A percentile compares a stretch with the other conserved stretches of the same genome.
Evolutionary conservation across 37 sponge, comb jelly and placozoan genomes (phyloP).

Genomic region (Theonella swinhoei): DNA sequence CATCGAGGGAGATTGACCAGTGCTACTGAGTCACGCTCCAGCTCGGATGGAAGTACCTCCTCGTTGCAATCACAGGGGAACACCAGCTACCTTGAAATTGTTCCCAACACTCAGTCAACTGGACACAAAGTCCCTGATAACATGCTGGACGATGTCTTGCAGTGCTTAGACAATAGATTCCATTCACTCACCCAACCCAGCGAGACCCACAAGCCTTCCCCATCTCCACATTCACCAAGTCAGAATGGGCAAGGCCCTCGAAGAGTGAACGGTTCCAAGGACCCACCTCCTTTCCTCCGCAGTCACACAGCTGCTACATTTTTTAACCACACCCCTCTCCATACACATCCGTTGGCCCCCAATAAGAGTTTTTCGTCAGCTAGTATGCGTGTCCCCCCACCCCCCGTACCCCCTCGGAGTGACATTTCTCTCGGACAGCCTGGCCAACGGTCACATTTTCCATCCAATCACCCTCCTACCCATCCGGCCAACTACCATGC

Average conservation of each 20-base stretch:
- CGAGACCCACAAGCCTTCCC: not conserved
- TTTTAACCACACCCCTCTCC: not conserved
- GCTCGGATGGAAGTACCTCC: not conserved
- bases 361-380: not conserved
- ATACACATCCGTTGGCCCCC: too few relatives aligned
- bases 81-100: not conserved
- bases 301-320: not conserved
- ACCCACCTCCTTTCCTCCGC: not conserved
- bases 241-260: not conserved
- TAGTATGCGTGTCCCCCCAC: not conserved
- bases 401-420: conserved; percentile 60
- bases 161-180: not conserved
- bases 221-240: not conserved
- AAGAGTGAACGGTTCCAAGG: not conserved
- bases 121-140: conserved; percentile 4
- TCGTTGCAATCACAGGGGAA: conserved; percentile 8
- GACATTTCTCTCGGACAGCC: conserved; percentile 23
- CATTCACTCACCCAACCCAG: not conserved
- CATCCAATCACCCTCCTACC: not conserved
- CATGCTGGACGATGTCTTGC: not conserved
- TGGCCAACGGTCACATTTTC: not conserved
- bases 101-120: not conserved
- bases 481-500: not conserved
- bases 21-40: not conserved
- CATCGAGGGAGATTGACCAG: conserved; percentile 1